Percentiles rank a stretch among this genome's conserved stretches.
Conservation (phyloP, 2,888 invertebrate genomes). For the Peribatodes rhomboidaria region DNA sequence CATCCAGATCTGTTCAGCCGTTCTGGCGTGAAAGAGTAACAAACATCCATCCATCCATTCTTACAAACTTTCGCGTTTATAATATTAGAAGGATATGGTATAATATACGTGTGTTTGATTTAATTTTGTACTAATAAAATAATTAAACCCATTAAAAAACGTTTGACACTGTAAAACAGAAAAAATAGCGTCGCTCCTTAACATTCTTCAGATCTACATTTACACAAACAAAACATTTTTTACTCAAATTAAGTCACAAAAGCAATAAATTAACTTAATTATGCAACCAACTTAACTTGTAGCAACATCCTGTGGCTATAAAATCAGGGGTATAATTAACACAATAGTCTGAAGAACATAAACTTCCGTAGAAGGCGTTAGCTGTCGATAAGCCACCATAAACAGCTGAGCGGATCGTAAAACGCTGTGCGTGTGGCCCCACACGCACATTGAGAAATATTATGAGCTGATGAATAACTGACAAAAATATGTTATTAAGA, state of each 20-base stretch:
- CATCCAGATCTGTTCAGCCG: no score
- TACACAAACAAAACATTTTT: neutral
- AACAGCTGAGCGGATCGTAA: slow-evolving; percentile 14
- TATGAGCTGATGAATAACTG: neutral
- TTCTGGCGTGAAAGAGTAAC: no score
- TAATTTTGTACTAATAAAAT: no score
- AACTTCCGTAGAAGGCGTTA: slow-evolving; percentile 28
- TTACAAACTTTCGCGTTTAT: no score
- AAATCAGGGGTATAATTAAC: slow-evolving; percentile 23
- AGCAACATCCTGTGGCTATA: slow-evolving; percentile 18
- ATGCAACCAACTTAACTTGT: slow-evolving; percentile 1
- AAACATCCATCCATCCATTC: no score
- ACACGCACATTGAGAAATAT: neutral
- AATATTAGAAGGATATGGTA: no score
- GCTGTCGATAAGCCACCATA: slow-evolving; percentile 24
- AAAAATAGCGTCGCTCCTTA: no score
- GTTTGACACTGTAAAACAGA: no score
- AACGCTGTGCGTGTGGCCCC: slow-evolving; percentile 31
- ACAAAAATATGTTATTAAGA: neutral
- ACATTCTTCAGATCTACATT: no score
- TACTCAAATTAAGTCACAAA: neutral
- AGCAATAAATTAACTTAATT: neutral
- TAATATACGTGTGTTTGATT: no score
- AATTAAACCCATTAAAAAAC: no score
- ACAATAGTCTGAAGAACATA: slow-evolving; percentile 19